Evolutionary conservation across 2,113 vertebrate species (phyloP).

Genomic region (Sciurus niger): DNA sequence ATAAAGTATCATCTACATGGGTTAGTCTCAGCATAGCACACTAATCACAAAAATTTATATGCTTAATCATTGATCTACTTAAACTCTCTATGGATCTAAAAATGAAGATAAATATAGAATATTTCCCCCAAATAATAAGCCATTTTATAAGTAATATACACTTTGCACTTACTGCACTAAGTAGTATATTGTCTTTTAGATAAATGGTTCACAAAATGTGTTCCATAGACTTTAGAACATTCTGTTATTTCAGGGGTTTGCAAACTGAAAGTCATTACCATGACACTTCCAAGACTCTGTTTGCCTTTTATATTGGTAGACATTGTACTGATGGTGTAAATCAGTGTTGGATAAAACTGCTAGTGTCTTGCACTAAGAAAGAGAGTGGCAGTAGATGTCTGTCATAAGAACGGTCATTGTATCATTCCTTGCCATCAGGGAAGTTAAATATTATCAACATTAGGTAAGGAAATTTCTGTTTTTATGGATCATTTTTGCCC

Average conservation of each 20-base stretch:
- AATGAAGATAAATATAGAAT: not conserved
- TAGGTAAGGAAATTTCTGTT: not conserved
- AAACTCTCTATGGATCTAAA: not conserved
- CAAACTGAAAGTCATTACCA: too few species aligned
- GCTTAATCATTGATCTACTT: not conserved
- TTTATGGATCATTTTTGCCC: not conserved
- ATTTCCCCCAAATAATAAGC: not conserved
- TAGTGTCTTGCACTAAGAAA: not conserved
- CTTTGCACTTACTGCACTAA: not conserved
- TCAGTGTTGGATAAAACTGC: not conserved
- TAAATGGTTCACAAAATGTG: too few species aligned
- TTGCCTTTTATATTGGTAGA: too few species aligned
- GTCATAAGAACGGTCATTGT: not conserved
- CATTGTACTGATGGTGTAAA: not conserved
- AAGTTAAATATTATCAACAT: not conserved
- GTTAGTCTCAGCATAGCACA: not conserved
- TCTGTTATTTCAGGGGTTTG: too few species aligned
- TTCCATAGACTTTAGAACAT: too few species aligned
- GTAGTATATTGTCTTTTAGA: too few species aligned
- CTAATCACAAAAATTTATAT: not conserved
- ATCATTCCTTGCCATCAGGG: fast-evolving
- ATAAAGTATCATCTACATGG: not conserved
- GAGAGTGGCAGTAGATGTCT: too few species aligned
- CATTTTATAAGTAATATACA: not conserved
- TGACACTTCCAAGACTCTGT: too few species aligned